Percentiles rank a stretch among this genome's conserved stretches.
Evolutionary conservation across 1,140 invertebrate genomes (phyloP).

Genomic region (Mamestra configurata): DNA sequence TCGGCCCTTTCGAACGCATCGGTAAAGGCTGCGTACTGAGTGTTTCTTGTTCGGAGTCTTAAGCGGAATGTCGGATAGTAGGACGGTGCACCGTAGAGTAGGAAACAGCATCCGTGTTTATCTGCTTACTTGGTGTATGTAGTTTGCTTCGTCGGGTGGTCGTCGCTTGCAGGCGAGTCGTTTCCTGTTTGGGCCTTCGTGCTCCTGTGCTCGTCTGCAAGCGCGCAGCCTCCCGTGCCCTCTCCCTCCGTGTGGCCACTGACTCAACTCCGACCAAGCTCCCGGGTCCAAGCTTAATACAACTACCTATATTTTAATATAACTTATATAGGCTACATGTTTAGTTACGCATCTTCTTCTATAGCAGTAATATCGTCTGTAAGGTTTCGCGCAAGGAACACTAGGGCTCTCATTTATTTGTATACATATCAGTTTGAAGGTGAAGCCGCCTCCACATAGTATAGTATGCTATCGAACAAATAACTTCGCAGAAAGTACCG

Average conservation of each 20-base stretch:
- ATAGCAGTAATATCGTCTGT: neutral
- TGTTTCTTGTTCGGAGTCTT: neutral
- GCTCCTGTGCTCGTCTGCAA: too few relatives aligned
- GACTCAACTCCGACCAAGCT: constrained; percentile 1
- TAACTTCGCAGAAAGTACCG: neutral
- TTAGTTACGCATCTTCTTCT: neutral
- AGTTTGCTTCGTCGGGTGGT: neutral
- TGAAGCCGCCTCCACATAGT: neutral
- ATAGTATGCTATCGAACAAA: neutral
- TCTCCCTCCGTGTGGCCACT: neutral
- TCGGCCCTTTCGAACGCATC: neutral
- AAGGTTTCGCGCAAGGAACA: neutral
- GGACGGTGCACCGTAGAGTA: neutral
- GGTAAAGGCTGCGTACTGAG: constrained; percentile 7
- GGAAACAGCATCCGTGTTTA: neutral
- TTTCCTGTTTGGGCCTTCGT: too few relatives aligned
- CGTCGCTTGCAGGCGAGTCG: neutral
- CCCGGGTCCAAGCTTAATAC: constrained; percentile 13
- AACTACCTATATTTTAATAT: constrained; percentile 6
- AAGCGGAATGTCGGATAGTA: neutral
- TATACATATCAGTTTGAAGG: neutral
- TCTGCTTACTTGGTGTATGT: neutral
- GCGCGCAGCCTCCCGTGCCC: too few relatives aligned
- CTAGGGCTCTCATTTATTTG: neutral
- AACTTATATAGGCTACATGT: neutral